phyloP scores from a whole-genome alignment of 2,113 vertebrate species.

The Vanacampus margaritifer region DNA sequence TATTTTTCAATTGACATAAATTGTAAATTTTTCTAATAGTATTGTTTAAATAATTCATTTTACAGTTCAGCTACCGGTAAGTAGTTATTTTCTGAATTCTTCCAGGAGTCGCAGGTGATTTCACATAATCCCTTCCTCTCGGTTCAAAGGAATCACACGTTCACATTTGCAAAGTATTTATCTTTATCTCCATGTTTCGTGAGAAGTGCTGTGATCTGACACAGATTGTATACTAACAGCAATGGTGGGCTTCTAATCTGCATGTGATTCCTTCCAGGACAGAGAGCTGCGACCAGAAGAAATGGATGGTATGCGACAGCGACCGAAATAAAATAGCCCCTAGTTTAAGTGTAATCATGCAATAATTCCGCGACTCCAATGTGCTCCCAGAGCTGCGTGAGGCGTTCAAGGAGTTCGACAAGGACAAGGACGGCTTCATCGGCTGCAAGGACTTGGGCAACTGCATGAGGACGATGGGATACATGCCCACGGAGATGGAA shows the following conservation, averaged over 20 bases:
- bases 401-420: conserved; percentile 96
- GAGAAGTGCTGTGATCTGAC: conserved; percentile 28
- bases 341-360: neutral
- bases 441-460: conserved; percentile 96
- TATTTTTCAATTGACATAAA: too few relatives aligned
- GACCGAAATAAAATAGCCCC: neutral
- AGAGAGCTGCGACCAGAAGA: conserved; percentile 93
- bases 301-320: conserved; percentile 83
- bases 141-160: conserved; percentile 17
- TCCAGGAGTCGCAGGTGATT: conserved; percentile 14
- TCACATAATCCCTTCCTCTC: conserved; percentile 30
- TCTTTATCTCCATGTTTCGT: conserved; percentile 20
- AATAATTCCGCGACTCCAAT: neutral
- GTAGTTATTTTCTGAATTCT: too few relatives aligned
- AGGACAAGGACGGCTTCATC: conserved; percentile 96
- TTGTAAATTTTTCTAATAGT: too few relatives aligned
- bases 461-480: conserved; percentile 99
- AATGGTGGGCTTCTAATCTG: conserved; percentile 35
- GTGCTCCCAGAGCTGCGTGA: conserved; percentile 82
- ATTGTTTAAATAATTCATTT: too few relatives aligned
- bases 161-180: conserved; percentile 2
- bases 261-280: conserved; percentile 79
- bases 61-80: too few relatives aligned
- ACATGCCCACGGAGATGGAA: conserved; percentile 99
- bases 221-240: conserved; percentile 24